A percentile compares a stretch with the other conserved stretches of the same genome.
Evolutionary conservation across 2,797 vertebrate genomes (phyloP).

Genomic region (Semaprochilodus insignis): DNA sequence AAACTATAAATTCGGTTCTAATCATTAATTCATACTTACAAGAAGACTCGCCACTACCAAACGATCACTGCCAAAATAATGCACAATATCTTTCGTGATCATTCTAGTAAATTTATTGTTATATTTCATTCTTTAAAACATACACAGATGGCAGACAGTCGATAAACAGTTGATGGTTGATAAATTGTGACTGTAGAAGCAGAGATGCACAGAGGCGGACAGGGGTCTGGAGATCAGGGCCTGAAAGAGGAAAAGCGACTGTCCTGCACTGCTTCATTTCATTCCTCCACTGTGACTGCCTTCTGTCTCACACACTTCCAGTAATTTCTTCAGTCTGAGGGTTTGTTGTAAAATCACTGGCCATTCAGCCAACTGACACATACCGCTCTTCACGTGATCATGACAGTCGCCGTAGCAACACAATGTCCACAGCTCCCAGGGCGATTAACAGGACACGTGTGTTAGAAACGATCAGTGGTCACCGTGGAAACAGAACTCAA

Average conservation of each 20-base stretch:
- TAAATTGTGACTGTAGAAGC: slow-evolving; percentile 69
- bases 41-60: not conserved
- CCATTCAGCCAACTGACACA: not conserved
- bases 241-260: slow-evolving; percentile 56
- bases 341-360: not conserved
- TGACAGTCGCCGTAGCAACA: slow-evolving; percentile 27
- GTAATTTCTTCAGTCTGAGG: not conserved
- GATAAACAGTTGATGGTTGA: slow-evolving; percentile 48
- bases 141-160: slow-evolving; percentile 75
- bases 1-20: not conserved
- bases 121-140: slow-evolving; percentile 79
- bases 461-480: slow-evolving; percentile 36
- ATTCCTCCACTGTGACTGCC: not conserved
- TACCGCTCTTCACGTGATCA: slow-evolving; percentile 4
- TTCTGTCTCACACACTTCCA: slow-evolving; percentile 3
- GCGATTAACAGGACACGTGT: not conserved
- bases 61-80: not conserved
- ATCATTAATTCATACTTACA: not conserved
- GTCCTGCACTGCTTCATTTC: slow-evolving; percentile 29
- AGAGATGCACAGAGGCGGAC: slow-evolving; percentile 56
- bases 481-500: slow-evolving; percentile 23
- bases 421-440: slow-evolving; percentile 31
- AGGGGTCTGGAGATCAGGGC: slow-evolving; percentile 20
- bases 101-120: slow-evolving; percentile 78
- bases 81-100: slow-evolving; percentile 53